Conservation (phyloP, 1,140 invertebrate species). For the Monomorium pharaonis region DNA sequence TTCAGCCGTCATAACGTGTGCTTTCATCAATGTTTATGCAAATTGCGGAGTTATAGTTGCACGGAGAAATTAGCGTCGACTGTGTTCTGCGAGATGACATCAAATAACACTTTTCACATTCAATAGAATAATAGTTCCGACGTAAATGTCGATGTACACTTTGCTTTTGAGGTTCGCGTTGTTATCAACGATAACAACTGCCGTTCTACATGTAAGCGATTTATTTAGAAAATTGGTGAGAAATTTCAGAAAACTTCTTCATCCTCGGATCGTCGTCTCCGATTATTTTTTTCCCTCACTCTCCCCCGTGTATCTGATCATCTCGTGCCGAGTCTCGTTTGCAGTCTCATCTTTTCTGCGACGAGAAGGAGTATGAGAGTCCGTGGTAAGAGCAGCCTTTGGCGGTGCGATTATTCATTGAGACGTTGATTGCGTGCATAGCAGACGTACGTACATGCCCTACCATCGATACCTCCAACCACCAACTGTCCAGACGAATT, state of each 20-base stretch:
- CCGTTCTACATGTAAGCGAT: background rate
- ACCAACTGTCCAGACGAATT: slow-evolving; percentile 39
- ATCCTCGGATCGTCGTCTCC: background rate
- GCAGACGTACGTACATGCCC: slow-evolving; percentile 55
- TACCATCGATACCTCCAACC: background rate
- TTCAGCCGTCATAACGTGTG: background rate
- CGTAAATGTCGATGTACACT: background rate
- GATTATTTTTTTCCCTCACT: background rate
- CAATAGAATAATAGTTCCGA: background rate
- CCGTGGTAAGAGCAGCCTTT: slow-evolving; percentile 44
- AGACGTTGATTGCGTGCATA: slow-evolving; percentile 68
- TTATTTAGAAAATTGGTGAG: background rate
- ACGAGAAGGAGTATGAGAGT: slow-evolving; percentile 44
- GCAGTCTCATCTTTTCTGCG: slow-evolving; percentile 19
- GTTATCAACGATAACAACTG: background rate
- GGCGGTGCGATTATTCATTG: slow-evolving; percentile 66
- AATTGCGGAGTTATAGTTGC: slow-evolving; percentile 22
- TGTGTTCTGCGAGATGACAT: background rate
- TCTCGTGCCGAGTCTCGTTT: slow-evolving; percentile 57
- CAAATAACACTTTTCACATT: background rate
- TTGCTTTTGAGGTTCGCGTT: background rate
- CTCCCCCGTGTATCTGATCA: background rate
- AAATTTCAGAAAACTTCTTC: background rate
- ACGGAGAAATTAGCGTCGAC: background rate
- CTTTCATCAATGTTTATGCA: slow-evolving; percentile 29